phyloP scores from a whole-genome alignment of 2,113 vertebrate genomes.

The Caranx ignobilis region DNA sequence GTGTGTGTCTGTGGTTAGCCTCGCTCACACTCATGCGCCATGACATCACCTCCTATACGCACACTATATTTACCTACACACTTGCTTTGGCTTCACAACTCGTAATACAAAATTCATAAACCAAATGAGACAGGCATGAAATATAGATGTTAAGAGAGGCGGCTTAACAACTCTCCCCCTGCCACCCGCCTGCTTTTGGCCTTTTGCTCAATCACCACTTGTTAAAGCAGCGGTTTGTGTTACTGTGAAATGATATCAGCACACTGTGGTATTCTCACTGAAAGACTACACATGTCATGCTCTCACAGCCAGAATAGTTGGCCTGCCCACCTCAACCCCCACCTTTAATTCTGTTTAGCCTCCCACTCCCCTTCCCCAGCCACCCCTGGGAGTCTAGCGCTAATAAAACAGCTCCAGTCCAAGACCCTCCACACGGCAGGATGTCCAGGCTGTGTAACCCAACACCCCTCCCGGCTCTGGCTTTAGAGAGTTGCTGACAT shows the following conservation, averaged over 20 bases:
- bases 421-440: slow-evolving; percentile 70
- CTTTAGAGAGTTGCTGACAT: slow-evolving; percentile 78
- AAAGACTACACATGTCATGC: slow-evolving; percentile 72
- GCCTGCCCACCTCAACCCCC: slow-evolving; percentile 31
- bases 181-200: slow-evolving; percentile 41
- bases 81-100: slow-evolving; percentile 53
- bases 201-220: slow-evolving; percentile 67
- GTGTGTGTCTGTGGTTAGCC: slow-evolving; percentile 27
- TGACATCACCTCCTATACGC: slow-evolving; percentile 40
- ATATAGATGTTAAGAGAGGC: slow-evolving; percentile 73
- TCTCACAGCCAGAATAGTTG: slow-evolving; percentile 69
- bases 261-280: slow-evolving; percentile 64
- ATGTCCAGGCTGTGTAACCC: slow-evolving; percentile 66
- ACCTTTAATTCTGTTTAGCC: slow-evolving; percentile 74
- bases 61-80: slow-evolving; percentile 42
- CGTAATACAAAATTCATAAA: slow-evolving; percentile 67
- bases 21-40: not conserved
- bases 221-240: slow-evolving; percentile 71
- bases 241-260: slow-evolving; percentile 61
- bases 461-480: slow-evolving; percentile 59
- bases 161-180: slow-evolving; percentile 54
- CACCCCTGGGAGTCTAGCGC: slow-evolving; percentile 67
- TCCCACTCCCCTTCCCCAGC: slow-evolving; percentile 48
- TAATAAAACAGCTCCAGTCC: slow-evolving; percentile 77
- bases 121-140: slow-evolving; percentile 64